Evolutionary conservation across 2,113 vertebrate species (phyloP), one percentile per base, ranked within the genome.

Genomic region (Phocoena sinus): DNA sequence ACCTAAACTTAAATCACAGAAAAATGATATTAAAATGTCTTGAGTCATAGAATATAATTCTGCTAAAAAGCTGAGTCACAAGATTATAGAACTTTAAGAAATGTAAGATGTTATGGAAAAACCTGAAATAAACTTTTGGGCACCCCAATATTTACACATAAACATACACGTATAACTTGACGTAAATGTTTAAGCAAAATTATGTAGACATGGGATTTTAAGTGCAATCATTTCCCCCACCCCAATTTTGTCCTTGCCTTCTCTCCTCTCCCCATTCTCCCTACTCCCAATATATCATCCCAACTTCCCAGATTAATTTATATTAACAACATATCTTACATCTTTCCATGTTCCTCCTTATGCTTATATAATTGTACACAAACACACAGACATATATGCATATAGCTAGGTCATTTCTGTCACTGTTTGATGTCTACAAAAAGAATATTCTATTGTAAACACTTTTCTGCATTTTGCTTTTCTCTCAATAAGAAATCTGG

Each of bases 171-270:
- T 4, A 47, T 7, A 38, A 41, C 23, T 20, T 23, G 9, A 41
- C 1, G 0, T 25, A 5, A 38, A 47, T n/a, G 60, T 41, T 28
- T 62, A 38, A 56, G 67, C 2, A 2, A n/a, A 67, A 25, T 44
- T 11, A 31, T 4, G 3, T 3, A 12, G n/a, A 18, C 0, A 0
- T 0, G 23, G 8, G 9, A n/a, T 21, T 77, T 26, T 15, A 38
- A 79, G 7, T 4, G 6, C 26, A 1, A 31, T 5, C 26, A 3
- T 28, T 31, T 31, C 2, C 21, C 23, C 47, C 62, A 23, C 62
- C 18, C 28, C 21, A 18, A 0, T 14, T 33, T 44, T 62, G 38
- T 12, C 28, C 41, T 33, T 41, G 53, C 4, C 21, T 14, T 93
- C 80, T 63, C 58, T 70, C 18, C 20, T 20, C 1, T 31, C 25